Evolutionary conservation across 2,113 vertebrate genomes (phyloP).

Genomic region (Cyanoramphus novaezelandiae): DNA sequence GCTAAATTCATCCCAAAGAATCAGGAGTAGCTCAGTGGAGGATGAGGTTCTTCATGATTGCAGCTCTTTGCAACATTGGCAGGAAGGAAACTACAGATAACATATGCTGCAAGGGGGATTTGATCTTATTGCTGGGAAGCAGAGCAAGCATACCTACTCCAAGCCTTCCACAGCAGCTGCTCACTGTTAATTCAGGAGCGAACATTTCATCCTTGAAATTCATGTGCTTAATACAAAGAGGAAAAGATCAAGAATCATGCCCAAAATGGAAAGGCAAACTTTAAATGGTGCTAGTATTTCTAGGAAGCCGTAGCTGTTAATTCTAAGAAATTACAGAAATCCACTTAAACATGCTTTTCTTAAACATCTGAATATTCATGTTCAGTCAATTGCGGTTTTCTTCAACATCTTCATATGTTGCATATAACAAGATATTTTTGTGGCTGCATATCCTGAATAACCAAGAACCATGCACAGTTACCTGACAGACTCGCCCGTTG

Average conservation of each 20-base stretch:
- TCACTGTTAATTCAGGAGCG: background rate
- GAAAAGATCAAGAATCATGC: background rate
- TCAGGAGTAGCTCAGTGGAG: background rate
- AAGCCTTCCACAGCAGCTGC: background rate
- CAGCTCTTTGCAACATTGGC: background rate
- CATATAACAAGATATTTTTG: background rate
- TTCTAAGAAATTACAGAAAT: background rate
- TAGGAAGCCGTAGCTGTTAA: background rate
- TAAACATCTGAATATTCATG: background rate
- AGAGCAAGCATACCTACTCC: background rate
- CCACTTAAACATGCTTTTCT: background rate
- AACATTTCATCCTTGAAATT: background rate
- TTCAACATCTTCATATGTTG: background rate
- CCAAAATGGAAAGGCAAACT: background rate
- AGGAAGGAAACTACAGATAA: background rate
- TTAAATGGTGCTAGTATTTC: background rate
- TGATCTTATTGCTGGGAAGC: fast-evolving
- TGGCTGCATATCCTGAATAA: background rate
- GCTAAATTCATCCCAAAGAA: background rate
- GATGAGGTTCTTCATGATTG: background rate
- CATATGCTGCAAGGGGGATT: background rate
- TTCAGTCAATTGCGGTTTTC: background rate
- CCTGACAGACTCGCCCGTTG: background rate
- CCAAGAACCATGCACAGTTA: background rate
- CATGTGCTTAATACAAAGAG: background rate